These are phyloP conservation scores for Aptenodytes patagonicus DNA, from an alignment of 2,113 vertebrate species.

Conservation along the genomic window DNA sequence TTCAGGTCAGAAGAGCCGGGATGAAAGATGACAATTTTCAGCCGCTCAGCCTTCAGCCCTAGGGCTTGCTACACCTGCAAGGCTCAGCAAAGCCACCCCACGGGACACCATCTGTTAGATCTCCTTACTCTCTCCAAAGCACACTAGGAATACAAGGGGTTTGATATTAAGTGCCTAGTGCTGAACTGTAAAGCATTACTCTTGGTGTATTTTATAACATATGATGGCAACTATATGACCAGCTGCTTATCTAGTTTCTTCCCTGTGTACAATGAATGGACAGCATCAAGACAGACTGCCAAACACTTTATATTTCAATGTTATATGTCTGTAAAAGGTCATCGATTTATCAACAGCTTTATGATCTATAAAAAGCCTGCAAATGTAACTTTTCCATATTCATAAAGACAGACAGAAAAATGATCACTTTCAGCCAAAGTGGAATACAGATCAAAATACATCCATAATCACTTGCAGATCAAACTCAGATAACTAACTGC, in stretches of 20 bases:
- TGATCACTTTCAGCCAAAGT: neutral
- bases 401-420: neutral
- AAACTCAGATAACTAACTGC: neutral
- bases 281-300: neutral
- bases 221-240: neutral
- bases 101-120: neutral
- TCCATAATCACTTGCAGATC: neutral
- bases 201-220: neutral
- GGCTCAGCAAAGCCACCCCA: neutral
- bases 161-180: neutral
- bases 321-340: neutral
- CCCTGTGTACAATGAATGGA: neutral
- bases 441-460: conserved; percentile 4
- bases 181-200: neutral
- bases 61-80: neutral
- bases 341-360: conserved; percentile 10
- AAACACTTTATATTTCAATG: neutral
- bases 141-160: neutral
- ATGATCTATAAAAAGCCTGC: conserved; percentile 4
- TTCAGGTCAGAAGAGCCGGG: neutral
- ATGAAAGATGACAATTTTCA: neutral
- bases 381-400: conserved; percentile 20
- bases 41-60: neutral
- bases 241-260: neutral
- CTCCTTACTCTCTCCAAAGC: neutral